Evolutionary conservation across 2,888 invertebrate genomes (phyloP).

Genomic region (Oxyteleia sp.): DNA sequence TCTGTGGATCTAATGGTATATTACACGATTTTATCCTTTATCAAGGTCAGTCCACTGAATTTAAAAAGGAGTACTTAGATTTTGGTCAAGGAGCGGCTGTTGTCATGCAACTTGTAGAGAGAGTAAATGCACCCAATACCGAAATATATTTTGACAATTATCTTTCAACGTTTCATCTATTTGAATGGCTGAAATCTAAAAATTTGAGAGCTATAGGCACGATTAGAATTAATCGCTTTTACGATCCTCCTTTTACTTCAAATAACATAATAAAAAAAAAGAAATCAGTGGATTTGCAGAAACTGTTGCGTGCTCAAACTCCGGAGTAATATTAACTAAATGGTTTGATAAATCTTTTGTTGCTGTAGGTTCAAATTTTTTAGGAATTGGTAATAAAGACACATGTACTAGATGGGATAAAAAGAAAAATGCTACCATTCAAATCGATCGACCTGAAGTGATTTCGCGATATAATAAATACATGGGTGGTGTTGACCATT

Average conservation of each 20-base stretch:
- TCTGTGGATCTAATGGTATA: not conserved
- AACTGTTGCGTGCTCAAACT: too few species aligned
- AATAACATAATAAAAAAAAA: constrained; percentile 11
- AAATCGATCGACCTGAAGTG: not conserved
- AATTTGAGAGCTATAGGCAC: not conserved
- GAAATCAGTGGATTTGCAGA: not conserved
- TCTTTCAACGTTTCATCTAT: constrained; percentile 68
- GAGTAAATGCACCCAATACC: constrained; percentile 38
- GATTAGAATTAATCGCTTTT: constrained; percentile 6
- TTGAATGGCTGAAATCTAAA: constrained; percentile 65
- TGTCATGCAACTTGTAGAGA: constrained; percentile 66
- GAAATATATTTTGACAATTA: constrained; percentile 70
- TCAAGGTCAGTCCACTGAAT: constrained; percentile 76
- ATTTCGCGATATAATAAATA: not conserved
- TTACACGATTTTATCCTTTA: constrained; percentile 79
- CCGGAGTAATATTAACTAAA: constrained; percentile 9
- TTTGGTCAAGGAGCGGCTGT: constrained; percentile 71
- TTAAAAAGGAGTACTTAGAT: constrained; percentile 55
- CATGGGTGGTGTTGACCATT: not conserved
- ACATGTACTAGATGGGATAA: constrained; percentile 7
- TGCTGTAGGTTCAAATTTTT: constrained; percentile 5
- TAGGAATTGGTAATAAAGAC: not conserved
- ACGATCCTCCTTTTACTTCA: constrained; percentile 4
- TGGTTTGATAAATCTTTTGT: constrained; percentile 6
- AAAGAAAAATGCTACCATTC: not conserved